These are phyloP conservation scores for Ornithorhynchus anatinus DNA, from an alignment of 2,113 vertebrate species.

Conservation along the genomic window DNA sequence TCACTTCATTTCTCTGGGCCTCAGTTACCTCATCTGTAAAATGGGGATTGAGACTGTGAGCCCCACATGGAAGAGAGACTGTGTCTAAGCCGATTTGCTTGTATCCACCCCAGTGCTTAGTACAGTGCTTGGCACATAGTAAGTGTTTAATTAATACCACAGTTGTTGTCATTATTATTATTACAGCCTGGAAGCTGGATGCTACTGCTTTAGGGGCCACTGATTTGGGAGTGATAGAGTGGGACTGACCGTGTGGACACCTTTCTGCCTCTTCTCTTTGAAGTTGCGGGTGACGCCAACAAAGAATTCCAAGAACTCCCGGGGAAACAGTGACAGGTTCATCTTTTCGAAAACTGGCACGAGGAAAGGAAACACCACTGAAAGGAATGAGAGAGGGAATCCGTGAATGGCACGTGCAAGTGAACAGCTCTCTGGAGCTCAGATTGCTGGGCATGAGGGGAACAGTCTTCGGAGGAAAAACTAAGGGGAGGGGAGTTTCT, in stretches of 20 bases:
- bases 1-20: no score
- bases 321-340: constrained; percentile 67
- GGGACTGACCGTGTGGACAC: constrained; percentile 38
- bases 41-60: no score
- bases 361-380: constrained; percentile 74
- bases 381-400: not conserved
- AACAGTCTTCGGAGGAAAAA: not conserved
- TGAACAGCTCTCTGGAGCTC: no score
- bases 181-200: not conserved
- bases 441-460: not conserved
- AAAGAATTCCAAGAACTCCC: constrained; percentile 63
- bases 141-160: not conserved
- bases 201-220: no score
- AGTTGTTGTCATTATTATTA: not conserved
- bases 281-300: constrained; percentile 62
- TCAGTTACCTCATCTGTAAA: no score
- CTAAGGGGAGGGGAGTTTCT: not conserved
- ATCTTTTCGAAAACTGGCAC: constrained; percentile 66
- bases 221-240: no score
- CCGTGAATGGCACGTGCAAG: not conserved
- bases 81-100: no score
- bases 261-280: constrained; percentile 57
- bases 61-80: no score
- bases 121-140: no score
- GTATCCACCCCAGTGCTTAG: no score